Evolutionary conservation across 2,888 invertebrate species (phyloP).

Genomic region (Melipona bicolor): DNA sequence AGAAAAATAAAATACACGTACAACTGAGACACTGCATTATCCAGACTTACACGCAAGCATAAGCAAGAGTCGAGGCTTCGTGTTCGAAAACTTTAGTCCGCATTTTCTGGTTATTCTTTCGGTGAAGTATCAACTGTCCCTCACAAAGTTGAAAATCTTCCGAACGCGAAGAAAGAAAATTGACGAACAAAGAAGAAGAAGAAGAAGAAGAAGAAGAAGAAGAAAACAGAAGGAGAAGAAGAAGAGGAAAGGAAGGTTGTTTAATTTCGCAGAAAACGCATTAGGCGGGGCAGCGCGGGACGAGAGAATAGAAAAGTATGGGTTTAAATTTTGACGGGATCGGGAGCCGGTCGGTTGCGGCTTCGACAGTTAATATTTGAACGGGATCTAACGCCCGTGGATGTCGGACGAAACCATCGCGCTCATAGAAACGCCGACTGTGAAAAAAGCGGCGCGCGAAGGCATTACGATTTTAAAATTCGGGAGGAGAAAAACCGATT

Average conservation of each 20-base stretch:
- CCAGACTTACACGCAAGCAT: too few relatives aligned
- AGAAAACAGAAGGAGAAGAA: too few relatives aligned
- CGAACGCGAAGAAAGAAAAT: neutral
- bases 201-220: neutral
- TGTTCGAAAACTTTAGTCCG: too few relatives aligned
- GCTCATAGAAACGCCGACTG: conserved; percentile 2
- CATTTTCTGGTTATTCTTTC: too few relatives aligned
- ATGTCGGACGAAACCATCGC: conserved; percentile 8
- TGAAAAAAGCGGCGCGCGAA: conserved; percentile 22
- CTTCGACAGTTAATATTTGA: conserved; percentile 56
- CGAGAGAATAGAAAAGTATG: conserved; percentile 4
- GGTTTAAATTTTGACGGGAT: conserved; percentile 55
- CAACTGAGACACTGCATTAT: too few relatives aligned
- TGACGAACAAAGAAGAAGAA: neutral
- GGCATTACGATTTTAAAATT: conserved; percentile 68
- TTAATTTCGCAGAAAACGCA: conserved; percentile 25
- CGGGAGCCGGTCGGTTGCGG: conserved; percentile 4
- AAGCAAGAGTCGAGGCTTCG: too few relatives aligned
- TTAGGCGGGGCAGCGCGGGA: neutral
- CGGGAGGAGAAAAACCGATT: conserved; percentile 62
- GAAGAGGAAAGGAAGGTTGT: neutral
- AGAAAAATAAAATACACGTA: too few relatives aligned
- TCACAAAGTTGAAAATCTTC: neutral
- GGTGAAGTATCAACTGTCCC: too few relatives aligned
- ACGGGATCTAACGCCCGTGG: conserved; percentile 24